A percentile compares a stretch with the other conserved stretches of the same genome.
Evolutionary conservation across 2,113 vertebrate species (phyloP).

Genomic region (Oryzias melastigma): DNA sequence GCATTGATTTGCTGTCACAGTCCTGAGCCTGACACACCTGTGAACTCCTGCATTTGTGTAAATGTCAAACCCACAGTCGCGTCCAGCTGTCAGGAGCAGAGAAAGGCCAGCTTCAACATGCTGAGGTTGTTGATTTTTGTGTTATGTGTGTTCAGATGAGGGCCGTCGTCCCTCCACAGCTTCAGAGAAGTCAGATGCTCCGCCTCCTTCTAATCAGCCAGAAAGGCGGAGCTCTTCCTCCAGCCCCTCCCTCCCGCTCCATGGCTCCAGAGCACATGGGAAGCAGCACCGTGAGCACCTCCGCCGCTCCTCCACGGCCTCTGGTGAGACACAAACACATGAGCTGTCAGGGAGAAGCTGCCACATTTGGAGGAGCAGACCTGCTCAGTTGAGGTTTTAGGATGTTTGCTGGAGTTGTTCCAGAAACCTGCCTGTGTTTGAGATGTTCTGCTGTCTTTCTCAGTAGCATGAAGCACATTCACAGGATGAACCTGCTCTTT

Average conservation of each 20-base stretch:
- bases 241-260: slow-evolving; percentile 82
- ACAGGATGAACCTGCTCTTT: background rate
- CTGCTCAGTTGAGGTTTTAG: background rate
- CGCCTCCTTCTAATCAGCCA: slow-evolving; percentile 76
- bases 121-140: no score
- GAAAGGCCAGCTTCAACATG: no score
- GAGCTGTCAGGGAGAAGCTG: background rate
- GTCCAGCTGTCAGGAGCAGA: no score
- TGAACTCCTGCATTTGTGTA: no score
- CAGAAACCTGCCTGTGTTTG: background rate
- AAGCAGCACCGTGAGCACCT: slow-evolving; percentile 83
- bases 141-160: slow-evolving; percentile 73
- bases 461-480: background rate
- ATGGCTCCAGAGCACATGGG: slow-evolving; percentile 76
- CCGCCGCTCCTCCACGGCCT: slow-evolving; percentile 82
- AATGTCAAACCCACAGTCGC: no score
- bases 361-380: background rate
- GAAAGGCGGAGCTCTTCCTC: slow-evolving; percentile 82
- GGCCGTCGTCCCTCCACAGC: slow-evolving; percentile 68
- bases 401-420: background rate
- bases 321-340: slow-evolving; percentile 76
- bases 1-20: no score
- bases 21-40: no score
- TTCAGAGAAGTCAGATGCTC: slow-evolving; percentile 80
- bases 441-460: background rate